These are phyloP conservation scores for Dendrocopos noguchii DNA, from an alignment of 2,113 vertebrate genomes.

Conservation along the genomic window DNA sequence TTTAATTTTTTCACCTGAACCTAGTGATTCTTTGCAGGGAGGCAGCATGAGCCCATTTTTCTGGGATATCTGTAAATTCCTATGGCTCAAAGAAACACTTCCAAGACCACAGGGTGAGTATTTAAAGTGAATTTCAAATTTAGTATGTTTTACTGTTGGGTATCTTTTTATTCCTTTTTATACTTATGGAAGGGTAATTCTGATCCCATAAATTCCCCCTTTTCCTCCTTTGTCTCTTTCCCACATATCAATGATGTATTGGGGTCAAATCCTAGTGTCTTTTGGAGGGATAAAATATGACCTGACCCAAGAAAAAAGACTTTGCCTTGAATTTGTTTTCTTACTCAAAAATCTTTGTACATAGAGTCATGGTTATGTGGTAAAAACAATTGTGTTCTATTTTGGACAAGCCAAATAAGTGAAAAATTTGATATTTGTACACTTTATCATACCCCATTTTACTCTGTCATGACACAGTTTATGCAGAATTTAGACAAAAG, in stretches of 20 bases:
- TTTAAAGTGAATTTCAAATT: neutral
- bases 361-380: fast-evolving
- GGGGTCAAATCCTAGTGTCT: neutral
- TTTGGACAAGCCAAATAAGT: neutral
- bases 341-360: neutral
- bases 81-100: neutral
- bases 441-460: neutral
- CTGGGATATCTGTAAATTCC: neutral
- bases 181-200: neutral
- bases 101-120: neutral
- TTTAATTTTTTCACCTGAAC: neutral
- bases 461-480: neutral
- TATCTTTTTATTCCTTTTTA: neutral
- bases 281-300: neutral
- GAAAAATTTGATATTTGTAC: neutral
- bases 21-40: neutral
- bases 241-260: neutral
- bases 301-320: neutral
- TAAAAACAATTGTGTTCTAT: neutral
- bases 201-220: neutral
- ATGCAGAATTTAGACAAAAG: neutral
- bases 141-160: neutral
- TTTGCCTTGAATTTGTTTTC: neutral
- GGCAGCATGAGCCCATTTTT: neutral
- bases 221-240: neutral